Evolutionary conservation across 1,140 invertebrate genomes (phyloP).

Genomic region (Steinernema khuongi): DNA sequence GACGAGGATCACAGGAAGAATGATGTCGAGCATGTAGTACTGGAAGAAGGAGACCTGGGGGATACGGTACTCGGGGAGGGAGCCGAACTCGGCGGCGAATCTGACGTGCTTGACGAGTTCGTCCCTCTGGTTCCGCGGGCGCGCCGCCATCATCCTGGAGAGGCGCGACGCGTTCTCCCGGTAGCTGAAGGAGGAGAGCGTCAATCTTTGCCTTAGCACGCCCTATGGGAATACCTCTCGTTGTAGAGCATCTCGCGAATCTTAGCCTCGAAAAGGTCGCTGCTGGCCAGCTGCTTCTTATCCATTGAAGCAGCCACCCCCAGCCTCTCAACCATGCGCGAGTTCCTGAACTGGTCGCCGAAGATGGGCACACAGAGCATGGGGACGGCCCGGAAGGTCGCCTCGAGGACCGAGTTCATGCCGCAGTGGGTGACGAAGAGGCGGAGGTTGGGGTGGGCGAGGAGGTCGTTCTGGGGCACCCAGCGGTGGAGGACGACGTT

Average conservation of each 20-base stretch:
- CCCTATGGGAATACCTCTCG: neutral
- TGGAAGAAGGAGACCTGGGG: neutral
- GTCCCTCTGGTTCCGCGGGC: neutral
- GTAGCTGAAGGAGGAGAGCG: neutral
- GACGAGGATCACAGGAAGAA: neutral
- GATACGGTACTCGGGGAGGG: neutral
- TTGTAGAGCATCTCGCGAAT: neutral
- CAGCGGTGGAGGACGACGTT: constrained; percentile 19
- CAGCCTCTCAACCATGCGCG: constrained; percentile 27
- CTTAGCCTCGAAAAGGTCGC: neutral
- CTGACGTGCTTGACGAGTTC: neutral
- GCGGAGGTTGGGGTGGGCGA: constrained; percentile 45
- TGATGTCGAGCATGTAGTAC: constrained; percentile 10
- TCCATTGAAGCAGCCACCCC: neutral
- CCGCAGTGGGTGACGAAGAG: constrained; percentile 61
- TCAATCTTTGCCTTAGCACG: neutral
- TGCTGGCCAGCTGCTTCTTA: neutral
- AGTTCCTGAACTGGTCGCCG: constrained; percentile 56
- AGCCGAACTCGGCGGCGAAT: neutral
- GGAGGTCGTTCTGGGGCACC: constrained; percentile 21
- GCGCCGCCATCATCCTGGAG: neutral
- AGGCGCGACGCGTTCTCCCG: neutral
- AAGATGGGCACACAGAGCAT: constrained; percentile 61
- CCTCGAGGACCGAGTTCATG: constrained; percentile 60
- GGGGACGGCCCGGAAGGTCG: constrained; percentile 61